phyloP scores from a whole-genome alignment of 2,113 vertebrate genomes.

The Parus major region DNA sequence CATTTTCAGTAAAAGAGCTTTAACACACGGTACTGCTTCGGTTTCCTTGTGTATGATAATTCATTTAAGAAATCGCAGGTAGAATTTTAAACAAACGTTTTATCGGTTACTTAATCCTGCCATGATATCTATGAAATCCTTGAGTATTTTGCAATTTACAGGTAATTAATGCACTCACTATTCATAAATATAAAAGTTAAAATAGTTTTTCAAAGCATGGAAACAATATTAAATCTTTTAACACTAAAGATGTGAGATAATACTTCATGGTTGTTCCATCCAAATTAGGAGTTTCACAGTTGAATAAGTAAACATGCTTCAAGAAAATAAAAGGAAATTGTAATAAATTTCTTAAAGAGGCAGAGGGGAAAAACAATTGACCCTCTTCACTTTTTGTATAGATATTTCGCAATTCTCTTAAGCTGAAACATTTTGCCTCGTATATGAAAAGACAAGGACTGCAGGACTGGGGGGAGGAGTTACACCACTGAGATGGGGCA shows the following conservation, averaged over 20 bases:
- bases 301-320: accelerated
- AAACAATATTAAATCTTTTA: accelerated
- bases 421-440: accelerated
- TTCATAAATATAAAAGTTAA: accelerated
- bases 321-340: too few species aligned
- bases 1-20: accelerated
- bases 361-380: accelerated
- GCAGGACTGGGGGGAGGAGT: accelerated
- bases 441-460: accelerated
- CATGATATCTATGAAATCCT: accelerated
- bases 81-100: accelerated
- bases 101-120: accelerated
- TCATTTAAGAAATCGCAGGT: accelerated
- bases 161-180: accelerated
- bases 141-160: accelerated
- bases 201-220: accelerated
- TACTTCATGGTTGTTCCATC: accelerated
- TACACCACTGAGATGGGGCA: accelerated
- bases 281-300: accelerated
- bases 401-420: accelerated
- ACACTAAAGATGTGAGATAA: accelerated
- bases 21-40: accelerated
- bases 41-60: accelerated
- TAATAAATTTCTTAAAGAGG: too few species aligned
- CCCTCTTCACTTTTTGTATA: accelerated